These are phyloP conservation scores for Dorcus hopei DNA, from an alignment of 2,888 invertebrate genomes.

Conservation along the genomic window DNA sequence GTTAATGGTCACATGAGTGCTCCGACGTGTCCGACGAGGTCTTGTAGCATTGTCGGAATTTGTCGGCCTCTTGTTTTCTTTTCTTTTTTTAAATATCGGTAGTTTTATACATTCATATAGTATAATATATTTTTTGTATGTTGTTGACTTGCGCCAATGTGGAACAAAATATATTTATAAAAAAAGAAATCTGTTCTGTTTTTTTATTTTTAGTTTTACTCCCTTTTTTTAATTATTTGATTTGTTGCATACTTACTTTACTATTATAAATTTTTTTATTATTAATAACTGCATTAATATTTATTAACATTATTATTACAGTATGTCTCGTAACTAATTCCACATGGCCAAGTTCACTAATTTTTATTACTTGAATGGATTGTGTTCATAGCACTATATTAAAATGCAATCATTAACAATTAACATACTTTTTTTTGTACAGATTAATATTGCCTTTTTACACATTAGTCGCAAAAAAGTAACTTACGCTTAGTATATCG, in stretches of 20 bases:
- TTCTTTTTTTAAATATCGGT: constrained; percentile 22
- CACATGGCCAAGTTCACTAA: constrained; percentile 52
- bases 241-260: constrained; percentile 8
- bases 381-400: constrained; percentile 45
- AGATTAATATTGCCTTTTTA: constrained; percentile 7
- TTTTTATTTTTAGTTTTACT: constrained; percentile 7
- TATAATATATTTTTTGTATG: constrained; percentile 51
- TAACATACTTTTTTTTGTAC: constrained; percentile 12
- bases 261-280: constrained; percentile 2
- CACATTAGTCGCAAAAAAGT: constrained; percentile 21
- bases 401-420: constrained; percentile 24
- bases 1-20: too few relatives aligned
- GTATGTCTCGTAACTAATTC: constrained; percentile 40
- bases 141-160: constrained; percentile 53
- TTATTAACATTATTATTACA: background rate
- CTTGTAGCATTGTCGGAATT: too few relatives aligned
- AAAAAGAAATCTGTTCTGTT: constrained; percentile 32
- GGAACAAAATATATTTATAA: constrained; percentile 52
- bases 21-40: too few relatives aligned
- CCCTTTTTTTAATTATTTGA: constrained; percentile 9
- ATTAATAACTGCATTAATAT: constrained; percentile 5
- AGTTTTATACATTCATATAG: constrained; percentile 45
- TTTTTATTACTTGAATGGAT: constrained; percentile 23
- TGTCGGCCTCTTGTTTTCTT: too few relatives aligned
- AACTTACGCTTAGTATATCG: constrained; percentile 22